phyloP scores from a whole-genome alignment of 2,888 invertebrate species.

The Pseudeuparius sepicola region DNA sequence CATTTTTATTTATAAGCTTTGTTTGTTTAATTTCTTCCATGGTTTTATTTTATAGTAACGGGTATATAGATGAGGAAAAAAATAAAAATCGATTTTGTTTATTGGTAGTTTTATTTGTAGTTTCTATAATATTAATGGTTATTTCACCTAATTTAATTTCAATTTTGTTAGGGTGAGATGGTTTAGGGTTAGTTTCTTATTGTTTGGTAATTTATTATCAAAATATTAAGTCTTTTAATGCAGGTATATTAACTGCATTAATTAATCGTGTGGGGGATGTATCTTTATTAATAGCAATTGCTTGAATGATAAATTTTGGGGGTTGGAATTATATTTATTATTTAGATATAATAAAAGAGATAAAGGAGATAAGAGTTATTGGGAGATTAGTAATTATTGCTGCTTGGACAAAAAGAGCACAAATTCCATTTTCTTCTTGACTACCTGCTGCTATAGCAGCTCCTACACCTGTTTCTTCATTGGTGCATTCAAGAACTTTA shows the following conservation, averaged over 20 bases:
- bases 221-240: conserved; percentile 57
- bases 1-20: conserved; percentile 52
- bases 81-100: conserved; percentile 54
- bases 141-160: conserved; percentile 16
- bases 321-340: conserved; percentile 18
- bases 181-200: conserved; percentile 62
- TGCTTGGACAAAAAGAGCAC: conserved; percentile 67
- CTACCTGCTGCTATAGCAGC: conserved; percentile 46
- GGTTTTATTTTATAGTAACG: conserved; percentile 53
- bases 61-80: conserved; percentile 51
- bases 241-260: conserved; percentile 61
- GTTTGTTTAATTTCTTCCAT: conserved; percentile 57
- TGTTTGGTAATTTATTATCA: conserved; percentile 64
- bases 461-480: conserved; percentile 51
- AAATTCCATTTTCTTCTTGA: conserved; percentile 71
- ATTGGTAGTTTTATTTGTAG: conserved; percentile 54
- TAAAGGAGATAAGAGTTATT: conserved; percentile 13
- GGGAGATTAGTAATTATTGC: conserved; percentile 34
- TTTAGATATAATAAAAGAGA: conserved; percentile 13
- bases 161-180: conserved; percentile 64
- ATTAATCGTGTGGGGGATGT: conserved; percentile 68
- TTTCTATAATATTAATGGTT: conserved; percentile 45
- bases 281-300: conserved; percentile 45
- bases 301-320: conserved; percentile 18
- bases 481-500: conserved; percentile 35